Evolutionary conservation across 2,113 vertebrate species (phyloP).

Genomic region (Dendrocopos noguchii): DNA sequence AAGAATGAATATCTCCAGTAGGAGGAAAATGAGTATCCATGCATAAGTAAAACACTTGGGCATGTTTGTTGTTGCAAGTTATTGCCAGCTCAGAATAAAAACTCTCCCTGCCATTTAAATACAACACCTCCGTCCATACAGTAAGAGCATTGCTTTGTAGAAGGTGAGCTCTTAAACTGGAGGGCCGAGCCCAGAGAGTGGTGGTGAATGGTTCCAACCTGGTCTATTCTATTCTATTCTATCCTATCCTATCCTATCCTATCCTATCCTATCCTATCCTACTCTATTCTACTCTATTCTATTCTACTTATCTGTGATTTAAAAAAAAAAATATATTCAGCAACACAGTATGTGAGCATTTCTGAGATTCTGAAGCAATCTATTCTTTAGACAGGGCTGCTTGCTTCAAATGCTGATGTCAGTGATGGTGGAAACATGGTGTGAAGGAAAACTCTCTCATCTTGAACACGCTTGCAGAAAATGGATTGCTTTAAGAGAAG

Average conservation of each 20-base stretch:
- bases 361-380: constrained; percentile 1
- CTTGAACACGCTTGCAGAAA: background rate
- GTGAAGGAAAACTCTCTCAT: background rate
- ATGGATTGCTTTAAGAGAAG: background rate
- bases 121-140: background rate
- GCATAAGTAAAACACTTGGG: background rate
- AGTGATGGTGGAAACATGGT: background rate
- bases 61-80: background rate
- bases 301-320: background rate
- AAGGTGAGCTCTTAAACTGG: background rate
- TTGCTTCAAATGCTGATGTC: constrained; percentile 7
- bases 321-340: background rate
- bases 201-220: too few species aligned
- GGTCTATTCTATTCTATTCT: too few species aligned
- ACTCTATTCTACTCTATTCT: background rate
- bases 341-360: background rate
- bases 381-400: constrained; percentile 13
- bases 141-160: background rate
- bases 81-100: background rate
- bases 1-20: background rate
- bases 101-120: background rate
- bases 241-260: too few species aligned
- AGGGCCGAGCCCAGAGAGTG: too few species aligned
- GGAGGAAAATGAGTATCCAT: background rate
- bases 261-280: too few species aligned